Base-by-base conservation (phyloP, 2,797 vertebrate species). In the Syngnathus acus region DNA sequence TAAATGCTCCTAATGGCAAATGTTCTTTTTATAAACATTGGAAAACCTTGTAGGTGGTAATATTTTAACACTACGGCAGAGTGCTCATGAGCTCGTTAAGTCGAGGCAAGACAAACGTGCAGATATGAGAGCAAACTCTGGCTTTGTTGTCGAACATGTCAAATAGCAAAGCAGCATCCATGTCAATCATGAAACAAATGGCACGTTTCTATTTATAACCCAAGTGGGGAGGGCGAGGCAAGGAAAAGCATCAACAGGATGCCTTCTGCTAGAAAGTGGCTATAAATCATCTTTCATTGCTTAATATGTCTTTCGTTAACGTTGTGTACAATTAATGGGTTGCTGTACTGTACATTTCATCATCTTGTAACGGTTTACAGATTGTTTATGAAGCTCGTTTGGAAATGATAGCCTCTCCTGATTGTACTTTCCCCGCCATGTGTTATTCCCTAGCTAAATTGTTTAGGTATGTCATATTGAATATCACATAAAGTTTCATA, bases 401-500 rank as follows among this genome's bases (percentile, higher is more conserved):
- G 26, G 54, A 32, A 57, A 57, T 57, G 26, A 57, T 7, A 6
- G 10, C 54, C 6, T 32, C 23, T 57, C 11, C 54, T 16, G 26
- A 57, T 57, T 57, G 54, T 40, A 19, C 58, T 39, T 40, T 40
- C 11, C 37, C 65, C 62, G 3, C n/a, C 23, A 6, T 14, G 53
- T 54, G 53, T 57, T 57, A 16, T 57, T 57, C 54, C 62, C 21
- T 40, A 5, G 45, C 71, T 74, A 70, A 80, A 81, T 73, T 77
- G 72, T 85, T 80, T 78, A 73, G 76, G 64, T 76, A 43, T 72
- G 70, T 70, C 61, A 69, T 76, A 84, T 68, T 69, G 77, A 82
- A 75, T 76, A 81, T 82, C 72, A 61, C 67, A 73, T 84, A 82
- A 80, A 78, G 69, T 81, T 87, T 84, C 72, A 80, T 67, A 80